These are phyloP conservation scores for Drosophila ercepeae DNA, from an alignment of 1,140 invertebrate genomes.

Conservation along the genomic window DNA sequence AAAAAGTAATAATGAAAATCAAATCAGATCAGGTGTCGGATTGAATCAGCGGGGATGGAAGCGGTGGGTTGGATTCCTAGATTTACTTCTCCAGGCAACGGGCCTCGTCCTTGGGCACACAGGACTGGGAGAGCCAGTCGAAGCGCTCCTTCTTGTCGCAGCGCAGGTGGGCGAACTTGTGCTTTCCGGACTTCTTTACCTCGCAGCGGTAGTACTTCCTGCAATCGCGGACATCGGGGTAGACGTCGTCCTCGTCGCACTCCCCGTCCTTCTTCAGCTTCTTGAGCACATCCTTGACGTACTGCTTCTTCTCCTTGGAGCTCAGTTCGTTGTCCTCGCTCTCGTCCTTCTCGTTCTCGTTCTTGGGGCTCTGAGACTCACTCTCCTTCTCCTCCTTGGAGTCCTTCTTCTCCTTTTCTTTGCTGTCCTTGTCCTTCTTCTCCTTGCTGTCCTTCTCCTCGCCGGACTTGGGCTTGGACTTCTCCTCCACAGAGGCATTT, in stretches of 20 bases:
- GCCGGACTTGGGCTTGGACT: constrained; percentile 34
- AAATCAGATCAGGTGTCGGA: not conserved
- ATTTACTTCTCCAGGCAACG: constrained; percentile 55
- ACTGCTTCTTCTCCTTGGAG: constrained; percentile 64
- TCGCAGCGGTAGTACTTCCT: constrained; percentile 74
- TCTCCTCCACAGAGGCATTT: constrained; percentile 67
- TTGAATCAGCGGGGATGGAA: no score
- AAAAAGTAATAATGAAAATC: constrained; percentile 26
- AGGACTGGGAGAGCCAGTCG: constrained; percentile 45
- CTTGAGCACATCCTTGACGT: constrained; percentile 65
- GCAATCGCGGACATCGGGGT: constrained; percentile 70
- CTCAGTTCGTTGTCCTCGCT: constrained; percentile 53
- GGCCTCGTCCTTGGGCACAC: constrained; percentile 52
- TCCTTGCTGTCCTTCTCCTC: constrained; percentile 62
- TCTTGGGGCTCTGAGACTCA: constrained; percentile 1
- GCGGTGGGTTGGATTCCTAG: not conserved
- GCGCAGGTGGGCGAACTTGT: constrained; percentile 55
- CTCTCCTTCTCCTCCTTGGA: constrained; percentile 33
- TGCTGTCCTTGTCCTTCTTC: constrained; percentile 34
- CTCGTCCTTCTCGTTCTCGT: constrained; percentile 28
- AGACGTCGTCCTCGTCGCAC: constrained; percentile 70
- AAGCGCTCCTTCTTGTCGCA: constrained; percentile 65
- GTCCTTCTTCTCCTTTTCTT: constrained; percentile 27
- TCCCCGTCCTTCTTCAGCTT: constrained; percentile 70
- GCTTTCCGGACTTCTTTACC: constrained; percentile 62